Percentiles rank a stretch among this genome's conserved stretches.
Conservation (phyloP, 1,140 invertebrate genomes). For the Drosophila parvula region DNA sequence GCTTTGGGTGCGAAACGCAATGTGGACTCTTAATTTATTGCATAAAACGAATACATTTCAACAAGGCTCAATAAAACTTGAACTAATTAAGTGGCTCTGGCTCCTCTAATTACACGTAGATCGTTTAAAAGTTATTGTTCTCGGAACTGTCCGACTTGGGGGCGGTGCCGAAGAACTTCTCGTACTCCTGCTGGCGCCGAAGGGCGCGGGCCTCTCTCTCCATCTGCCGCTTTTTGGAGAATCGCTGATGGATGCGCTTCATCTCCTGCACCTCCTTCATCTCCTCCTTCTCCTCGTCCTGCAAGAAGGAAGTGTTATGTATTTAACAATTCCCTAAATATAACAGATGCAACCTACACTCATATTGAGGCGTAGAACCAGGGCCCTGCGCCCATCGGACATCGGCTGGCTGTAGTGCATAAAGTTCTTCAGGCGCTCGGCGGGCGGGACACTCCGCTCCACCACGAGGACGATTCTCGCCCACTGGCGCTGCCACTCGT, state of each 20-base stretch:
- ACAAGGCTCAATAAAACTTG: constrained; percentile 75
- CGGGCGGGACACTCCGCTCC: constrained; percentile 96
- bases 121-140: constrained; percentile 65
- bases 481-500: constrained; percentile 99
- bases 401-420: constrained; percentile 97
- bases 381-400: constrained; percentile 94
- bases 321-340: not conserved
- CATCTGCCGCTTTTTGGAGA: constrained; percentile 88
- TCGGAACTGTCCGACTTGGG: constrained; percentile 60
- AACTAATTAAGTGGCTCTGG: constrained; percentile 52
- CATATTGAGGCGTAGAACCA: constrained; percentile 94
- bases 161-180: constrained; percentile 77
- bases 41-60: constrained; percentile 50
- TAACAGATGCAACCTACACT: constrained; percentile 85
- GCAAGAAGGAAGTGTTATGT: not conserved
- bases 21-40: constrained; percentile 48
- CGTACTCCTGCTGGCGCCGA: constrained; percentile 76
- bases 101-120: not conserved
- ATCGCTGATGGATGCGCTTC: constrained; percentile 92
- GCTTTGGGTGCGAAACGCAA: constrained; percentile 5
- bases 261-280: constrained; percentile 97
- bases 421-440: constrained; percentile 92
- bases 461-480: constrained; percentile 98
- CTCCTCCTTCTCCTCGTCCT: constrained; percentile 96
- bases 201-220: constrained; percentile 71